phyloP scores from a whole-genome alignment of 1,140 invertebrate genomes.

The Ips typographus region DNA sequence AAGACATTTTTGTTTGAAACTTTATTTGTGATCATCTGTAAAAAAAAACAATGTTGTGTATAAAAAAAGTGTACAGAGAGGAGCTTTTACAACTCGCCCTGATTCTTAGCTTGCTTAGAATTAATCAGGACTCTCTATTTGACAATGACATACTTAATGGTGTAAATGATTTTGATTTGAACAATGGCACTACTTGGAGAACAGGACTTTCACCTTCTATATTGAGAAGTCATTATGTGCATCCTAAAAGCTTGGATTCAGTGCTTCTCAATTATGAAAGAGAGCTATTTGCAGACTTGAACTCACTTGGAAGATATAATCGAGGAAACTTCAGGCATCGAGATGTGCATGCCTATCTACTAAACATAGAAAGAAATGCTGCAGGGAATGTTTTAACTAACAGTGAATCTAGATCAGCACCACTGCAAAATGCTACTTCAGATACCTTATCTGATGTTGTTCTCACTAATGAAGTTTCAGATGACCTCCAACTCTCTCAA shows the following conservation, averaged over 20 bases:
- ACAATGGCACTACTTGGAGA: constrained; percentile 68
- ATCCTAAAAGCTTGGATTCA: constrained; percentile 75
- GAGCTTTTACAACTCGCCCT: constrained; percentile 78
- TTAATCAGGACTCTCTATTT: constrained; percentile 69
- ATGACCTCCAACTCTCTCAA: constrained; percentile 44
- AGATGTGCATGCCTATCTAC: constrained; percentile 61
- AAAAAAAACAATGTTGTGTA: constrained; percentile 60
- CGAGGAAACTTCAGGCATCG: constrained; percentile 49
- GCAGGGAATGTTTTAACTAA: constrained; percentile 22
- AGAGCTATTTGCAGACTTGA: constrained; percentile 75
- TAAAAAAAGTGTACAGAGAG: constrained; percentile 76
- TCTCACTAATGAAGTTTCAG: constrained; percentile 25
- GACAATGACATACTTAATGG: constrained; percentile 56
- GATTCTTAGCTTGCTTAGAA: constrained; percentile 72
- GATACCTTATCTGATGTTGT: constrained; percentile 29
- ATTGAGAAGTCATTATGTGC: constrained; percentile 61
- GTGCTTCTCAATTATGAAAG: constrained; percentile 70
- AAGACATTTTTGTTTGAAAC: not conserved
- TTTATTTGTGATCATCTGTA: not conserved
- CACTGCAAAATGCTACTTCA: constrained; percentile 25
- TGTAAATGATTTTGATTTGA: constrained; percentile 57
- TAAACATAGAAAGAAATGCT: constrained; percentile 54
- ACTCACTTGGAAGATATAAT: constrained; percentile 61
- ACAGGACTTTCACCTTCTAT: constrained; percentile 54
- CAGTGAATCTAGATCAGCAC: constrained; percentile 32